Base-by-base conservation (phyloP, 2,113 vertebrate genomes). In the Cavia porcellus region DNA sequence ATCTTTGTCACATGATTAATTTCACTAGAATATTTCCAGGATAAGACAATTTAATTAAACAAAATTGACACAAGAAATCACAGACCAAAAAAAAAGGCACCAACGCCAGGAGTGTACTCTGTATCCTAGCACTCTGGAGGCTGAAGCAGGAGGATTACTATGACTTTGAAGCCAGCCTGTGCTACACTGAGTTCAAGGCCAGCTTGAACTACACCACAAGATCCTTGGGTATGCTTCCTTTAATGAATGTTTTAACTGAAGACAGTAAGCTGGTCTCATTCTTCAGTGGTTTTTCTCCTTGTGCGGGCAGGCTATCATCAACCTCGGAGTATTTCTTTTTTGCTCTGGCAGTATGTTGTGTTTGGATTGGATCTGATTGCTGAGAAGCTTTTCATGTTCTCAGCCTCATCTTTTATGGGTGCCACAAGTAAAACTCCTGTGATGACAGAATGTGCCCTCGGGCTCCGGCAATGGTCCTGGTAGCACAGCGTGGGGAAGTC, bases 371-470 rank as follows among this genome's bases (percentile, higher is more conserved):
- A 98, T 97, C 98, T 45, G 99, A 98, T 28, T 99, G 99, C 99
- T 99, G 99, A 99, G 99, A 99, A 98, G 99, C 99, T 52, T 99
- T 99, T 95, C 99, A 99, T 98, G 99, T 99, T 99, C 99, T 99
- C 99, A 99, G 99, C 99, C 99, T 99, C 99, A 99, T 99, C 96
- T 99, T 99, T 99, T 99, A 98, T 95, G 97, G 97, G 98, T 98
- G 97, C 98, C 99, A 99, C 99, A 99, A 99, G 99, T 99, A 99
- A 98, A 98, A 97, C 99, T 99, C 50, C 2, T 52, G 7, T 52
- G 50, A 52, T 6, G 10, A 52, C 50, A 52, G 50, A 52, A 52
- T 10, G 7, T 52, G 50, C 11, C 50, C 50, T 52, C 50, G 7
- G 50, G 10, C 50, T 52, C 50, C 10, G 10, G 10, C 50, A 8